Evolutionary conservation across 2,888 invertebrate genomes (phyloP).

Genomic region (Mythimna albipuncta): DNA sequence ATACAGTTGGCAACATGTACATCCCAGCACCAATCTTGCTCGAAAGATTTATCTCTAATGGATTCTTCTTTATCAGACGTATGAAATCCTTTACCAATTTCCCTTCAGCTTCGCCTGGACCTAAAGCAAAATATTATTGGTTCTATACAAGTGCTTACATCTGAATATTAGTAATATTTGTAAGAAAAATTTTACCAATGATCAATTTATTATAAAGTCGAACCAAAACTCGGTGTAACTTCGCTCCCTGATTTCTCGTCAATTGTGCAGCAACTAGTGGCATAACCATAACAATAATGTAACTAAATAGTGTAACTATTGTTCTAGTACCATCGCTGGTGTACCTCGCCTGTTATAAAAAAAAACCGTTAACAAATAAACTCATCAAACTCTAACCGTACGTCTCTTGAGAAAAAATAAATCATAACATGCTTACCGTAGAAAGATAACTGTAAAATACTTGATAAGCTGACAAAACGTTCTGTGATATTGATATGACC

Average conservation of each 20-base stretch:
- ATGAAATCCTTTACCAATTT: conserved; percentile 1
- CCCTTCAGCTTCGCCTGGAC: conserved; percentile 4
- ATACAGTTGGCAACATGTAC: neutral
- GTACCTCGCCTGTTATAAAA: neutral
- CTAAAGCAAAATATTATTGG: neutral
- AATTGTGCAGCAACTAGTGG: conserved; percentile 22
- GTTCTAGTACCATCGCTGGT: neutral
- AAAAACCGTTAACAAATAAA: neutral
- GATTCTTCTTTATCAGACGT: neutral
- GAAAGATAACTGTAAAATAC: neutral
- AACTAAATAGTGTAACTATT: neutral
- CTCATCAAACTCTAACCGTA: neutral
- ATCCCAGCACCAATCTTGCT: neutral
- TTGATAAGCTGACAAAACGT: neutral
- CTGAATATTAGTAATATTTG: neutral
- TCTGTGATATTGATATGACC: neutral
- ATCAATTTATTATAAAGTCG: conserved; percentile 18
- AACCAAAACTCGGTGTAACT: conserved; percentile 3
- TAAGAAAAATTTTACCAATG: conserved; percentile 10
- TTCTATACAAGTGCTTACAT: neutral
- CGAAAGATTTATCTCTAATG: neutral
- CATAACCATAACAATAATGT: conserved; percentile 4
- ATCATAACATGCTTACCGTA: conserved; percentile 7
- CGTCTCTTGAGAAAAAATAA: neutral
- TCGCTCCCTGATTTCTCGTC: conserved; percentile 15